Base-by-base conservation (phyloP, 2,888 invertebrate species). In the Aquatica leii region DNA sequence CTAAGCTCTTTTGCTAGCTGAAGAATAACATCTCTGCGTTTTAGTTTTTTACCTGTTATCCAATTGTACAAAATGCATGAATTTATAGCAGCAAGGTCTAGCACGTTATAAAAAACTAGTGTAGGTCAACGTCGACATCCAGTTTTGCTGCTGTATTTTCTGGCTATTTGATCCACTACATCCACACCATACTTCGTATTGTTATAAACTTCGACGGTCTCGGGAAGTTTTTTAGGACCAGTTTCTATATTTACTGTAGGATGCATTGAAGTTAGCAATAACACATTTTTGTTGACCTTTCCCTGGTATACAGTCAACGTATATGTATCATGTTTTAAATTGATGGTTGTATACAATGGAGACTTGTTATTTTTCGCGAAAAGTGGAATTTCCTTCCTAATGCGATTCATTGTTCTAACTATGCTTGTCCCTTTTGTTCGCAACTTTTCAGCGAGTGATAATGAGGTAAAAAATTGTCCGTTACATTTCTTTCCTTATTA, bases 161-260 rank as follows among this genome's bases (percentile, higher is more conserved):
- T 6, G 34, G 15, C 11, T 31, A 51, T 51, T 14, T 14, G 18
- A 6, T 24, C 6, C 24, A 24, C 2, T 24, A 24, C 24, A 24
- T 24, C 24, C 6, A 37, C 37, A 3, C 37, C 37, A 37, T 37
- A 37, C 37, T 37, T 37, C 37, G 37, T 37, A 5, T 37, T 37
- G 37, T 37, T 51, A 21, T 51, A 51, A 12, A 51, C 24, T 34
- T 15, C 8, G 1, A 51, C 34, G 17, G 51, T 51, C 34, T 51
- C 51, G 1, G 51, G 31, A 11, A 17, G 21, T 37, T 37, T 12
- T n/a, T 34, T 51, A 24, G 15, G 17, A 31, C 15, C 34, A 51
- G 14, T 2, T 8, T 5, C 12, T 34, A 31, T 34, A 34, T 6
- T 2, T 34, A 51, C 34, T 6, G 31, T 17, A 8, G 14, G 51